These are phyloP conservation scores for Decapterus maruadsi DNA, from an alignment of 2,797 vertebrate genomes.

Conservation along the genomic window DNA sequence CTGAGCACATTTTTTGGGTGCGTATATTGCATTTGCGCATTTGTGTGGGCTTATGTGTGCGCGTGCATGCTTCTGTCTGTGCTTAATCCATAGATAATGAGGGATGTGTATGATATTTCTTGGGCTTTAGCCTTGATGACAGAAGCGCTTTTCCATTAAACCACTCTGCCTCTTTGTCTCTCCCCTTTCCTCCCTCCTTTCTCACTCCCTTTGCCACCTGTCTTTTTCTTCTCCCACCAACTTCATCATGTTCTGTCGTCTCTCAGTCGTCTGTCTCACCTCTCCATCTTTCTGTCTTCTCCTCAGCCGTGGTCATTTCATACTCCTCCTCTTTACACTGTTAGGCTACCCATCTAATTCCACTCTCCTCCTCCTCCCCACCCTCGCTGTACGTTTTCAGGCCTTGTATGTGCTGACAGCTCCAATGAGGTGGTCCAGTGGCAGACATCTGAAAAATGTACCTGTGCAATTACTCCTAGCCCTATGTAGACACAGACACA, in stretches of 20 bases:
- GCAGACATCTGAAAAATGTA: conserved; percentile 83
- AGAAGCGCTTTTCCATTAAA: conserved; percentile 70
- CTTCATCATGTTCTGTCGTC: conserved; percentile 10
- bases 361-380: conserved; percentile 15
- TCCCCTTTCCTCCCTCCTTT: conserved; percentile 6
- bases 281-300: conserved; percentile 44
- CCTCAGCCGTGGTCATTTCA: conserved; percentile 28
- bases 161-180: conserved; percentile 19
- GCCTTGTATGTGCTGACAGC: conserved; percentile 79
- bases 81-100: conserved; percentile 77
- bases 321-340: conserved; percentile 15
- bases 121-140: conserved; percentile 72
- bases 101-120: conserved; percentile 67
- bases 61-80: conserved; percentile 31
- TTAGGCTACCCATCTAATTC: conserved; percentile 51
- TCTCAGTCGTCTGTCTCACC: conserved; percentile 42
- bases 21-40: conserved; percentile 13
- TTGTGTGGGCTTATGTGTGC: conserved; percentile 35
- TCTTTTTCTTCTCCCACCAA: conserved; percentile 24
- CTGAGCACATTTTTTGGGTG: conserved; percentile 31
- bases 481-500: conserved; percentile 53
- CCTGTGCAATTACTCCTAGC: conserved; percentile 68
- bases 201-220: conserved; percentile 8
- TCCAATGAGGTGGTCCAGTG: conserved; percentile 74
- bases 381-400: conserved; percentile 56